Percentiles rank a stretch among this genome's conserved stretches.
These are phyloP conservation scores for Drosophila busckii DNA, from an alignment of 1,140 invertebrate genomes.

Conservation along the genomic window DNA sequence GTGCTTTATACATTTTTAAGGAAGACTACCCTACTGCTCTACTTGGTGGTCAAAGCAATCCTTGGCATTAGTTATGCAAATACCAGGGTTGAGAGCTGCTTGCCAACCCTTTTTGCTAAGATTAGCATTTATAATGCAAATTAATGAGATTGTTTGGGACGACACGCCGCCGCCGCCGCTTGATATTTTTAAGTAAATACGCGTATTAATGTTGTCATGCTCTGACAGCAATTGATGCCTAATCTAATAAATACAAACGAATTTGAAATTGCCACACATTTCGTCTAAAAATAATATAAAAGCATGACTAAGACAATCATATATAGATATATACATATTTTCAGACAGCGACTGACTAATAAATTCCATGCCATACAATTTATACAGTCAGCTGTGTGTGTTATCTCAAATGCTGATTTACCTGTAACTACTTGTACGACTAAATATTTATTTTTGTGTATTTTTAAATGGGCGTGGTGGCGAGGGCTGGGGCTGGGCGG, in stretches of 20 bases:
- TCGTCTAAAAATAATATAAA: slow-evolving; percentile 22
- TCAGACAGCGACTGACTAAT: slow-evolving; percentile 24
- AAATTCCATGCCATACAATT: slow-evolving; percentile 30
- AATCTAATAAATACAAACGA: slow-evolving; percentile 37
- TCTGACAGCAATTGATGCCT: slow-evolving; percentile 10
- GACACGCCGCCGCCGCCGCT: slow-evolving; percentile 3
- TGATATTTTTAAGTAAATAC: background rate
- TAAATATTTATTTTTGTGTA: slow-evolving; percentile 2
- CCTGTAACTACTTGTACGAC: slow-evolving; percentile 16
- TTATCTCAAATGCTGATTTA: slow-evolving; percentile 12
- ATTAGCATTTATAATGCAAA: slow-evolving; percentile 28
- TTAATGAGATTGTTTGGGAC: slow-evolving; percentile 10
- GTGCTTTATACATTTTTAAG: slow-evolving; percentile 13
- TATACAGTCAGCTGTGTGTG: slow-evolving; percentile 7
- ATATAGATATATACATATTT: slow-evolving; percentile 9
- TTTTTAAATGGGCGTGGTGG: too few species aligned
- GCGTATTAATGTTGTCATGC: slow-evolving; percentile 7
- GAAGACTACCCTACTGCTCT: background rate
- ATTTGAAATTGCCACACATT: slow-evolving; percentile 20
- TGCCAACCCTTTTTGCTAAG: slow-evolving; percentile 17
- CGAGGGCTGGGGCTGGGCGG: too few species aligned
- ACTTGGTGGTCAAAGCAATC: background rate
- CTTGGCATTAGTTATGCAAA: slow-evolving; percentile 33
- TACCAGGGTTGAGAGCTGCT: slow-evolving; percentile 5
- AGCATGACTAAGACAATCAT: slow-evolving; percentile 7